These are phyloP conservation scores for Brachylomia viminalis DNA, from an alignment of 2,888 invertebrate genomes.

Conservation along the genomic window DNA sequence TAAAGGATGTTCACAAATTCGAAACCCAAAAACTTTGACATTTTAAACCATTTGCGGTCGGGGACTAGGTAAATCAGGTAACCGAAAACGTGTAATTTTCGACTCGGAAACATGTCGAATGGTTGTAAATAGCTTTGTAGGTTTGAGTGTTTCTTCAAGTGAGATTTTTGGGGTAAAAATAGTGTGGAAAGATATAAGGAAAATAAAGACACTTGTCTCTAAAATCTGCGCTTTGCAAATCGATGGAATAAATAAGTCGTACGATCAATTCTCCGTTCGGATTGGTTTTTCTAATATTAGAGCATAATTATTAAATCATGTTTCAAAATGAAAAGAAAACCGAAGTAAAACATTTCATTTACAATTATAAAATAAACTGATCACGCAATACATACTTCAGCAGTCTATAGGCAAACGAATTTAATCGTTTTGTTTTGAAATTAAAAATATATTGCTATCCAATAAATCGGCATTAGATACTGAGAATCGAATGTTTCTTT, in stretches of 20 bases:
- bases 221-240: neutral
- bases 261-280: too few species aligned
- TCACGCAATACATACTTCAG: conserved; percentile 15
- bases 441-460: conserved; percentile 9
- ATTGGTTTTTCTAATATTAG: neutral
- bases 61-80: too few species aligned
- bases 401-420: conserved; percentile 11
- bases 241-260: neutral
- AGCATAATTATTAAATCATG: neutral
- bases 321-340: neutral
- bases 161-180: too few species aligned
- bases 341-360: neutral
- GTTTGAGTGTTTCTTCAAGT: too few species aligned
- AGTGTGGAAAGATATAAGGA: too few species aligned
- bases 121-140: too few species aligned
- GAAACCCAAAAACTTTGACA: too few species aligned
- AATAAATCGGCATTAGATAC: conserved; percentile 36
- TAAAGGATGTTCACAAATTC: too few species aligned
- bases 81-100: too few species aligned
- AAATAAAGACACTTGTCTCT: neutral
- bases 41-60: too few species aligned
- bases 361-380: neutral
- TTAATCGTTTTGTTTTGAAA: conserved; percentile 31
- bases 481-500: conserved; percentile 30
- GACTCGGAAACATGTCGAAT: too few species aligned